Percentiles rank a stretch among this genome's conserved stretches.
These are phyloP conservation scores for Drosophila yakuba DNA, from an alignment of 1,140 invertebrate genomes.

Conservation along the genomic window DNA sequence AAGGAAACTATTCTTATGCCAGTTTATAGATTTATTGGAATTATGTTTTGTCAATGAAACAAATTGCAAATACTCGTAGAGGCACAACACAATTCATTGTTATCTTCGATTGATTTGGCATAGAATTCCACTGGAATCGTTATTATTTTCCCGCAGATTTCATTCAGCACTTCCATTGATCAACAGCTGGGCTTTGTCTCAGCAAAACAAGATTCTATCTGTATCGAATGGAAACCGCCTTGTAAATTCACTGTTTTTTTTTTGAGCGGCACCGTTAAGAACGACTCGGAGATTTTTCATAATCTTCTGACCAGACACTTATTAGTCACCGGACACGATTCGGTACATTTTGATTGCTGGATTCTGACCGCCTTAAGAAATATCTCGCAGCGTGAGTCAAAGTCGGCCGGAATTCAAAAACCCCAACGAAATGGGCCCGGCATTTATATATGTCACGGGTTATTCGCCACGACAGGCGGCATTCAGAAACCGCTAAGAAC, in stretches of 20 bases:
- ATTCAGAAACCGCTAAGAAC: slow-evolving; percentile 40
- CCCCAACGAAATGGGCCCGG: slow-evolving; percentile 16
- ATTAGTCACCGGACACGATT: slow-evolving; percentile 59
- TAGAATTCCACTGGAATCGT: slow-evolving; percentile 11
- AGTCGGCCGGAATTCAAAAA: slow-evolving; percentile 7
- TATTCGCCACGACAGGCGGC: slow-evolving; percentile 27
- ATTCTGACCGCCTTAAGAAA: slow-evolving; percentile 15
- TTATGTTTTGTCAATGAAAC: not conserved
- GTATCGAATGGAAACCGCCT: slow-evolving; percentile 18
- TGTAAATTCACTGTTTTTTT: slow-evolving; percentile 6
- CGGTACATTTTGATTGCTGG: slow-evolving; percentile 31
- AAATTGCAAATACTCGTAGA: not conserved
- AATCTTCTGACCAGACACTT: slow-evolving; percentile 24
- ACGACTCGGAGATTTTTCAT: slow-evolving; percentile 40
- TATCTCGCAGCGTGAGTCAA: slow-evolving; percentile 51
- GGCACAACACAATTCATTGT: too few relatives aligned
- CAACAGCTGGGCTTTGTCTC: slow-evolving; percentile 26
- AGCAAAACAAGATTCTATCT: slow-evolving; percentile 29
- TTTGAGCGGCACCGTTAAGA: slow-evolving; percentile 50
- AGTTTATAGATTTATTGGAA: not conserved
- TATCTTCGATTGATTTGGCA: slow-evolving; percentile 10
- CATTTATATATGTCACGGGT: slow-evolving; percentile 38
- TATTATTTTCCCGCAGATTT: slow-evolving; percentile 14
- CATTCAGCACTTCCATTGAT: slow-evolving; percentile 32
- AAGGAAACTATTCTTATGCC: too few relatives aligned